A percentile compares a stretch with the other conserved stretches of the same genome.
These are phyloP conservation scores for Schlechtendalia chinensis DNA, from an alignment of 1,140 invertebrate genomes.

Conservation along the genomic window DNA sequence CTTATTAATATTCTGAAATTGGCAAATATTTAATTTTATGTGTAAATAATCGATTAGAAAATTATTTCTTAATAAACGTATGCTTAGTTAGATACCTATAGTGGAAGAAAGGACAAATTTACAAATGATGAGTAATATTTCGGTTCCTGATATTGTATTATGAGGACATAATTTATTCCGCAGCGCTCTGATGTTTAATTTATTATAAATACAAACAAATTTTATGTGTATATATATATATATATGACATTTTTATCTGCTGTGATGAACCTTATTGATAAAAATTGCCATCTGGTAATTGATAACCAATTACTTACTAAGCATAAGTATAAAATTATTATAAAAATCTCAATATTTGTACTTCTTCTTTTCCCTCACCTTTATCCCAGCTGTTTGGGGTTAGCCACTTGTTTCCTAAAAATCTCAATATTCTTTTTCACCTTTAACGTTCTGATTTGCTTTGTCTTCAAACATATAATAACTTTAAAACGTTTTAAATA, in stretches of 20 bases:
- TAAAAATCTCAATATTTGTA: too few species aligned
- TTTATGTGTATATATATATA: too few species aligned
- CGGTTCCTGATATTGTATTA: conserved; percentile 19
- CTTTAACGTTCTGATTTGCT: conserved; percentile 48
- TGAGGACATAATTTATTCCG: conserved; percentile 12
- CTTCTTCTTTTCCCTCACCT: too few species aligned
- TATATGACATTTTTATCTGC: background rate
- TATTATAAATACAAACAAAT: background rate
- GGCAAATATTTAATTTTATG: background rate
- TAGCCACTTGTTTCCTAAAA: too few species aligned
- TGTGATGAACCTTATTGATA: conserved; percentile 47
- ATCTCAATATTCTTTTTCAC: conserved; percentile 49
- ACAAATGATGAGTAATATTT: conserved; percentile 28
- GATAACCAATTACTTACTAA: conserved; percentile 46
- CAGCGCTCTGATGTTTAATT: conserved; percentile 2
- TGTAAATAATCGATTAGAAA: background rate
- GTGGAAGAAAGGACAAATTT: too few species aligned
- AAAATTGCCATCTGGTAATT: conserved; percentile 46
- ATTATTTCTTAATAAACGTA: too few species aligned
- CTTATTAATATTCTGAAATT: conserved; percentile 47
- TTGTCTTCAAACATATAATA: too few species aligned
- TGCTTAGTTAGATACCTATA: too few species aligned
- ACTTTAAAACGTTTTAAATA: too few species aligned
- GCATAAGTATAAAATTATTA: too few species aligned
- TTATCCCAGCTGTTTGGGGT: too few species aligned